A percentile compares a stretch with the other conserved stretches of the same genome.
phyloP scores from a whole-genome alignment of 2,113 vertebrate species.

The Ptychochromis oligacanthus region DNA sequence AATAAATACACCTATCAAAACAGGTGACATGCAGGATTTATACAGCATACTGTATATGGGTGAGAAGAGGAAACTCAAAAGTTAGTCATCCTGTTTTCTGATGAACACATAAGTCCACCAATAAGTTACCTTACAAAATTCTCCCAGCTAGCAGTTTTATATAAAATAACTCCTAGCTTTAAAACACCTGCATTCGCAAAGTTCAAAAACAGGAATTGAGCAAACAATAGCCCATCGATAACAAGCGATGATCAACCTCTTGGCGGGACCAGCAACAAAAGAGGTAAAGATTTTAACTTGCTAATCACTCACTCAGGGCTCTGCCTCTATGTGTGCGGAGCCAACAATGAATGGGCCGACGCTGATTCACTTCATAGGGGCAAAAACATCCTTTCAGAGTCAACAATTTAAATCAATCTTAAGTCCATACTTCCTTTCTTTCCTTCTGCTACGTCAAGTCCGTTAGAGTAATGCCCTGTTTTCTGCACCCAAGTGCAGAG shows the following conservation, averaged over 20 bases:
- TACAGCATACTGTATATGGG: not conserved
- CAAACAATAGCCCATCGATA: constrained; percentile 55
- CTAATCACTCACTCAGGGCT: constrained; percentile 3
- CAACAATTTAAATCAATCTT: constrained; percentile 4
- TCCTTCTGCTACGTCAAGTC: not conserved
- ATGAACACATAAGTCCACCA: not conserved
- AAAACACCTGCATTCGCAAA: constrained; percentile 17
- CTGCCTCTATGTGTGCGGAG: not conserved
- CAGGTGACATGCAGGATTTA: not conserved
- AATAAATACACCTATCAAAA: not conserved
- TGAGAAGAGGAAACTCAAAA: not conserved
- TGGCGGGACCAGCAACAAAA: not conserved
- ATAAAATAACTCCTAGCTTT: not conserved
- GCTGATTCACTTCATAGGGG: constrained; percentile 20
- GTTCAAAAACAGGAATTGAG: constrained; percentile 60
- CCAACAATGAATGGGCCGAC: constrained; percentile 1
- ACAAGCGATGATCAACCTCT: constrained; percentile 4
- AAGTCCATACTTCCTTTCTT: constrained; percentile 43
- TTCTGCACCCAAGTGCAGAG: not conserved
- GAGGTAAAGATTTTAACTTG: not conserved
- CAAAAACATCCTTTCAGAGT: constrained; percentile 44
- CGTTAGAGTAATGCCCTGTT: not conserved
- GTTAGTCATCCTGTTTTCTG: not conserved
- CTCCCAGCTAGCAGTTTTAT: not conserved
- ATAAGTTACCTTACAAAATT: not conserved